Conservation (phyloP, 2,113 vertebrate genomes). For the Malurus elegans region DNA sequence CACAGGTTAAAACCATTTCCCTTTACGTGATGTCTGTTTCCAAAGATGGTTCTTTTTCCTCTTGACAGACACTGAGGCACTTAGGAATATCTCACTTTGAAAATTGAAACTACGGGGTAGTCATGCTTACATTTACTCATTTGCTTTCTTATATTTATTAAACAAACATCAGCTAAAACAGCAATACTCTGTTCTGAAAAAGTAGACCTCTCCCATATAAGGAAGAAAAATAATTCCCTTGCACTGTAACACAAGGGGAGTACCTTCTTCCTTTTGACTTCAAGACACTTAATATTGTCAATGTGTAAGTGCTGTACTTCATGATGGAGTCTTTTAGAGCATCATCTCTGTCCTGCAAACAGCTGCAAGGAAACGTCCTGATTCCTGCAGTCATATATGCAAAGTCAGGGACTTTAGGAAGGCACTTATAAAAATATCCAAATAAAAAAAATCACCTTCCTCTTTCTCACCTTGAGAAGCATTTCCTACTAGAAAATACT, state of each 20-base stretch:
- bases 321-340: neutral
- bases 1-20: neutral
- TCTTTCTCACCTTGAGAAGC: neutral
- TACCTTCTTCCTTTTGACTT: neutral
- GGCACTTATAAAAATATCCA: neutral
- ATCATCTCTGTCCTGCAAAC: neutral
- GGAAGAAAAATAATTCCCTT: neutral
- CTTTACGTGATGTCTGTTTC: neutral
- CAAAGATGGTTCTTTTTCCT: neutral
- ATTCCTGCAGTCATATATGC: neutral
- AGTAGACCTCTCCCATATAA: neutral
- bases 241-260: neutral
- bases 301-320: accelerated
- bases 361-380: neutral
- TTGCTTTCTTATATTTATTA: neutral
- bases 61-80: neutral
- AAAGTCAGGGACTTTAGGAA: neutral
- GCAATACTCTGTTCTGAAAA: neutral
- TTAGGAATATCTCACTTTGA: neutral
- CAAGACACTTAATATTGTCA: neutral
- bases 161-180: neutral
- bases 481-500: neutral
- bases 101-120: neutral
- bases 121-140: neutral
- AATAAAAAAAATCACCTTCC: neutral